phyloP scores from a whole-genome alignment of 37 sponge, comb jelly and placozoan species.

The Dysidea cf. avara region DNA sequence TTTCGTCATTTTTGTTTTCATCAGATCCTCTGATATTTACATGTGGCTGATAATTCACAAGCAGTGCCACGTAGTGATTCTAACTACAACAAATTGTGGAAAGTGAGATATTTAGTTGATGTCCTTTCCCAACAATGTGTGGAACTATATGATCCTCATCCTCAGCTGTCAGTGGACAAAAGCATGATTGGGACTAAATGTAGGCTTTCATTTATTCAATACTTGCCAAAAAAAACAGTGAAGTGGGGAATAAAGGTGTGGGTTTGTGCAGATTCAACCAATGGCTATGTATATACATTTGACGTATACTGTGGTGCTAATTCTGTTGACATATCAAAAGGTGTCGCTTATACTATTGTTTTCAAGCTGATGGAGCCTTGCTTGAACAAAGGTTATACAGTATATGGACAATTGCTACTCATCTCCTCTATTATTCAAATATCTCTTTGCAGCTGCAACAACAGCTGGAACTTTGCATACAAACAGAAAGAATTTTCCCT shows the following conservation, averaged over 20 bases:
- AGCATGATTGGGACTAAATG: constrained; percentile 45
- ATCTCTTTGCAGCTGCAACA: not conserved
- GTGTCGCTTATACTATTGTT: no score
- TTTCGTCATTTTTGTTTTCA: constrained; percentile 13
- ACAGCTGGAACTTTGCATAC: constrained; percentile 16
- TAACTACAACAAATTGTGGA: constrained; percentile 44
- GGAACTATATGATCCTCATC: constrained; percentile 20
- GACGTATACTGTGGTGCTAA: constrained; percentile 23
- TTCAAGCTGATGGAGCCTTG: no score
- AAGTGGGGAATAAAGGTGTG: constrained; percentile 48
- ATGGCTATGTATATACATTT: constrained; percentile 22
- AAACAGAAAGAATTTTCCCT: constrained; percentile 27
- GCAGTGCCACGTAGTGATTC: not conserved
- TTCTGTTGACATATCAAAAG: not conserved
- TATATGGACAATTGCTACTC: no score
- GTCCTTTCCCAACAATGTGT: not conserved
- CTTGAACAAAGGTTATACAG: no score
- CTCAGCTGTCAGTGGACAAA: constrained; percentile 2
- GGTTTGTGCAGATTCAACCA: constrained; percentile 3
- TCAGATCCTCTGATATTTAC: constrained; percentile 15
- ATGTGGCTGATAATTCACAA: constrained; percentile 22
- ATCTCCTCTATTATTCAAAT: no score
- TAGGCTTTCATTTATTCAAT: constrained; percentile 33
- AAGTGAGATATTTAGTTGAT: constrained; percentile 20
- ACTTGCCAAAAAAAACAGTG: constrained; percentile 42